These are phyloP conservation scores for Drosophila sordidula DNA, from an alignment of 2,888 invertebrate species.

Conservation along the genomic window DNA sequence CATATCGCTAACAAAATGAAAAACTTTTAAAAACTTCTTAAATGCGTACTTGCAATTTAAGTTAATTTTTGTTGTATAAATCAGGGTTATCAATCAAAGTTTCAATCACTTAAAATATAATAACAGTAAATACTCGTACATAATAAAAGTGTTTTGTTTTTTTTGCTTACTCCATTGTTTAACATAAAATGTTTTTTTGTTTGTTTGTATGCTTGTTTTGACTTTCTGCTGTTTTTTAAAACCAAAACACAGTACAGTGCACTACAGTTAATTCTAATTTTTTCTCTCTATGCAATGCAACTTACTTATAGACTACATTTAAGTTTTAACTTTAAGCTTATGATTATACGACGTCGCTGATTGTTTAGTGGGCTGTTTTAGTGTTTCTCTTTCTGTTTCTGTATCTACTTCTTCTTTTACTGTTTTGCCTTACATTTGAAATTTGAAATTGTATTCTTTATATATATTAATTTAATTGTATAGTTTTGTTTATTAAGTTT, in stretches of 20 bases:
- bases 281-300: slow-evolving; percentile 65
- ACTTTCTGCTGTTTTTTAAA: slow-evolving; percentile 62
- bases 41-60: slow-evolving; percentile 54
- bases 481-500: slow-evolving; percentile 29
- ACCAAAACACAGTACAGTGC: slow-evolving; percentile 80
- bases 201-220: slow-evolving; percentile 36
- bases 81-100: slow-evolving; percentile 52
- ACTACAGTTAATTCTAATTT: slow-evolving; percentile 56
- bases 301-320: slow-evolving; percentile 63
- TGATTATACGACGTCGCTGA: slow-evolving; percentile 77
- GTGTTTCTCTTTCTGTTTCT: slow-evolving; percentile 44
- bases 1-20: slow-evolving; percentile 58
- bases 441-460: slow-evolving; percentile 34
- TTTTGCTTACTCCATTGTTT: slow-evolving; percentile 57
- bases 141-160: slow-evolving; percentile 58
- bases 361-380: slow-evolving; percentile 73
- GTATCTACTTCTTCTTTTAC: slow-evolving; percentile 21
- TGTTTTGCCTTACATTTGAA: slow-evolving; percentile 23
- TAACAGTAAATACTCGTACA: slow-evolving; percentile 74
- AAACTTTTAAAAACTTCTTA: slow-evolving; percentile 65
- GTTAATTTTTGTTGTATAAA: slow-evolving; percentile 55
- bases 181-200: slow-evolving; percentile 44
- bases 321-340: slow-evolving; percentile 79
- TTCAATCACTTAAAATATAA: slow-evolving; percentile 74
- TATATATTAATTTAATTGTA: slow-evolving; percentile 30